phyloP scores from a whole-genome alignment of 1,140 invertebrate genomes.

The Monomorium pharaonis region DNA sequence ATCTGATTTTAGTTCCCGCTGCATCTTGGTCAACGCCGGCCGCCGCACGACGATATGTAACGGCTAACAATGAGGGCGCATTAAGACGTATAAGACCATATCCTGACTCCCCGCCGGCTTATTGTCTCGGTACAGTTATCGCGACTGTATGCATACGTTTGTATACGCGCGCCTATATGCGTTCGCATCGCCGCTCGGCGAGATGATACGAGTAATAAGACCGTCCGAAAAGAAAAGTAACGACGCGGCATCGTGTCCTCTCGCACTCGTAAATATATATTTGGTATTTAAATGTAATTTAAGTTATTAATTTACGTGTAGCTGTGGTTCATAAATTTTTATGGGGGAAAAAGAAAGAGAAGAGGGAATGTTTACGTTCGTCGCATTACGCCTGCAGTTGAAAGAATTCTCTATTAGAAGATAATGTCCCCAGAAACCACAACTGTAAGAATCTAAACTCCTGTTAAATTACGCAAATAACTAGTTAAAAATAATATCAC shows the following conservation, averaged over 20 bases:
- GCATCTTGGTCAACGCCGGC: not conserved
- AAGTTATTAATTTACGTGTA: not conserved
- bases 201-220: conserved; percentile 64
- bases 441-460: not conserved
- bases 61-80: conserved; percentile 62
- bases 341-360: not conserved
- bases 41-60: conserved; percentile 33
- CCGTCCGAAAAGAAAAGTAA: conserved; percentile 25
- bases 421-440: not conserved
- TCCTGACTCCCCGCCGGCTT: conserved; percentile 52
- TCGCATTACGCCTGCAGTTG: not conserved
- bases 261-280: not conserved
- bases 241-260: conserved; percentile 9
- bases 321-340: not conserved
- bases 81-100: conserved; percentile 62
- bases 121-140: conserved; percentile 68
- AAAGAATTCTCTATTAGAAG: not conserved
- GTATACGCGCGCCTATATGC: not conserved
- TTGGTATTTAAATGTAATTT: conserved; percentile 1
- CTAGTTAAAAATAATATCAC: not conserved
- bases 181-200: conserved; percentile 6
- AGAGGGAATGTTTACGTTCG: not conserved
- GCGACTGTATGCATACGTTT: conserved; percentile 29
- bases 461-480: not conserved
- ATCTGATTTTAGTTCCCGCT: conserved; percentile 27